Evolutionary conservation across 2,888 invertebrate genomes (phyloP).

Genomic region (Lottia scabra): DNA sequence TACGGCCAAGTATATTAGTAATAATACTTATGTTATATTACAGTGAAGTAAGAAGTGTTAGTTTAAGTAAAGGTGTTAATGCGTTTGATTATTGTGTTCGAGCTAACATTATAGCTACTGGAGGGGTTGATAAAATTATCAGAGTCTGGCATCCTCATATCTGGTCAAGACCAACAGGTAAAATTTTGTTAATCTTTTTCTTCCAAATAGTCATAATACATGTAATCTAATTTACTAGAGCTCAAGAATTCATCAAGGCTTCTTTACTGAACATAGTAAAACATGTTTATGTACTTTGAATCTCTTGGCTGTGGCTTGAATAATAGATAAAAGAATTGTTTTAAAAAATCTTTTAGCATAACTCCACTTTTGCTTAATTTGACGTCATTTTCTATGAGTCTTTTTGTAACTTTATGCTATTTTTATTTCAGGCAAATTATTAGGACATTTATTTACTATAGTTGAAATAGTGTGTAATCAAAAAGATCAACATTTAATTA

Average conservation of each 20-base stretch:
- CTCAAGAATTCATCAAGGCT: no score
- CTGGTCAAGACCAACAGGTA: slow-evolving; percentile 65
- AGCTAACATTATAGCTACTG: slow-evolving; percentile 68
- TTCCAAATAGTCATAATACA: background rate
- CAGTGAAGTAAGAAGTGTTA: slow-evolving; percentile 60
- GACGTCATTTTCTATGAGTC: no score
- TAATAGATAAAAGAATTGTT: no score
- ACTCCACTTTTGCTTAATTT: no score
- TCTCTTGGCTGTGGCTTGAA: no score
- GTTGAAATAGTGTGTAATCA: slow-evolving; percentile 66
- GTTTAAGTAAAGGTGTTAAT: slow-evolving; percentile 66
- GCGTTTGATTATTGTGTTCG: slow-evolving; percentile 66
- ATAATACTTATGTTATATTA: slow-evolving; percentile 9
- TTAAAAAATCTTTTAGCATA: no score
- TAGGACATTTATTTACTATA: slow-evolving; percentile 68
- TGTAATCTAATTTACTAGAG: background rate
- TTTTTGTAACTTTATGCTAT: no score
- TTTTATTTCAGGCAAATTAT: slow-evolving; percentile 58
- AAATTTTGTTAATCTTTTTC: slow-evolving; percentile 10
- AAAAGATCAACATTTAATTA: slow-evolving; percentile 67
- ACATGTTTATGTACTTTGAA: no score
- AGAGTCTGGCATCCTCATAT: slow-evolving; percentile 68
- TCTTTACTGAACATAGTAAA: no score
- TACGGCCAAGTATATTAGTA: no score
- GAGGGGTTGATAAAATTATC: slow-evolving; percentile 67